Base-by-base conservation (phyloP, 2,797 vertebrate species). In the Aeoliscus strigatus region DNA sequence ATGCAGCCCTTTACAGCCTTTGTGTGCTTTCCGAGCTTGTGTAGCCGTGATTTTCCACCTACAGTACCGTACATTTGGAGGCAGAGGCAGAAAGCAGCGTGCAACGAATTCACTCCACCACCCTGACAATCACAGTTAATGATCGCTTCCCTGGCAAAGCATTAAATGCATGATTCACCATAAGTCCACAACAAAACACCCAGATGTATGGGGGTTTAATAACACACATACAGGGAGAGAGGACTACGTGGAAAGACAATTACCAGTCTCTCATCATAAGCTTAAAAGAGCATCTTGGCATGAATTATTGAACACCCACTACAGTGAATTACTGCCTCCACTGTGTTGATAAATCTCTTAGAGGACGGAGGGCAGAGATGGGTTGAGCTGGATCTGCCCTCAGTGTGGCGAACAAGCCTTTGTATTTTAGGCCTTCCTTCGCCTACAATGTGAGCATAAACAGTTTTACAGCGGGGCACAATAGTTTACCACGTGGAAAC, bases 221-320 rank as follows among this genome's bases (percentile, higher is more conserved):
- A 63, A 64, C 45, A 39, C 27, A 39, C 42, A 44, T 38, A 63
- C 49, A 57, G 44, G 58, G 38, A 39, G 33, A 14, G 43, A 14
- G 52, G 45, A 15, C 16, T 13, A 48, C 16, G 14, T 52, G 51
- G 47, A 21, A 69, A 49, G 64, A 72, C 64, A 59, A 80, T 77
- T 76, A 77, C 62, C 46, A 66, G 51, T 74, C 46, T 67, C 68
- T 40, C 63, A 64, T 70, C 42, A 70, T 66, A 68, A 62, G 54
- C 51, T 47, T 51, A 26, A 51, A 46, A 55, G 56, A 56, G 57
- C 40, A 55, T 77, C 77, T 66, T 34, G 14, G 32, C 38, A 72
- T 84, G 44, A 80, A 85, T 82, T 80, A 80, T 79, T 81, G 55
- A 84, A 50, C 51, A 56, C 51, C 42, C 55, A 68, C 48, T 39